phyloP scores from a whole-genome alignment of 2,888 invertebrate species.

The Cistogaster globosa region DNA sequence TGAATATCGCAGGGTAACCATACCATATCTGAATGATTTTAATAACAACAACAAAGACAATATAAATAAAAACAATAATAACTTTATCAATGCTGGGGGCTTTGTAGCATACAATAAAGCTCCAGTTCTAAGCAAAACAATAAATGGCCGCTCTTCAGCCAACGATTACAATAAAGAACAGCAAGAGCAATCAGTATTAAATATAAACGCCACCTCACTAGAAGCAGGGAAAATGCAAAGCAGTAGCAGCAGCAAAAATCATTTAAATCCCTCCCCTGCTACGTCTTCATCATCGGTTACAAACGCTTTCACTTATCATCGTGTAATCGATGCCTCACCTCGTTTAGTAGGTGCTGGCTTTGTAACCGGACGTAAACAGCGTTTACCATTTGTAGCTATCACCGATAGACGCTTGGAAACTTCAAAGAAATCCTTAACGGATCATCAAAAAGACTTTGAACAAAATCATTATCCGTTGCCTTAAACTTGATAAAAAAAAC shows the following conservation, averaged over 20 bases:
- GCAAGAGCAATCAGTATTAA: conserved; percentile 38
- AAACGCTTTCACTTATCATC: conserved; percentile 82
- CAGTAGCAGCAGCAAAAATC: conserved; percentile 22
- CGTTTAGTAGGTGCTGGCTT: conserved; percentile 77
- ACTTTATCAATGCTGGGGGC: conserved; percentile 67
- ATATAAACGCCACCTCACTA: conserved; percentile 48
- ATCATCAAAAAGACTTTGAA: conserved; percentile 81
- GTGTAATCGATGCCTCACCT: conserved; percentile 80
- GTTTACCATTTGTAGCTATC: conserved; percentile 82
- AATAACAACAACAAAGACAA: conserved; percentile 49
- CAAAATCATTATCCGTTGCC: conserved; percentile 83
- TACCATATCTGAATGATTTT: conserved; percentile 33
- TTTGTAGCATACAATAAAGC: conserved; percentile 64
- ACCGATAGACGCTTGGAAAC: conserved; percentile 82
- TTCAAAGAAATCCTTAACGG: conserved; percentile 76
- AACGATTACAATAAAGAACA: conserved; percentile 43
- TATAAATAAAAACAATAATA: conserved; percentile 61
- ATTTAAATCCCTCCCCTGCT: conserved; percentile 4
- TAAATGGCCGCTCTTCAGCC: conserved; percentile 54
- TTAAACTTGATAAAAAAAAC: conserved; percentile 75
- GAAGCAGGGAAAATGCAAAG: conserved; percentile 27
- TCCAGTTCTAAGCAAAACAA: conserved; percentile 39
- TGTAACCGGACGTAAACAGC: conserved; percentile 78
- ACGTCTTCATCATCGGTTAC: conserved; percentile 73
- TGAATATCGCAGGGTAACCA: conserved; percentile 63